Evolutionary conservation across 2,797 vertebrate species (phyloP).

Genomic region (Hypotaenidia philippensis): DNA sequence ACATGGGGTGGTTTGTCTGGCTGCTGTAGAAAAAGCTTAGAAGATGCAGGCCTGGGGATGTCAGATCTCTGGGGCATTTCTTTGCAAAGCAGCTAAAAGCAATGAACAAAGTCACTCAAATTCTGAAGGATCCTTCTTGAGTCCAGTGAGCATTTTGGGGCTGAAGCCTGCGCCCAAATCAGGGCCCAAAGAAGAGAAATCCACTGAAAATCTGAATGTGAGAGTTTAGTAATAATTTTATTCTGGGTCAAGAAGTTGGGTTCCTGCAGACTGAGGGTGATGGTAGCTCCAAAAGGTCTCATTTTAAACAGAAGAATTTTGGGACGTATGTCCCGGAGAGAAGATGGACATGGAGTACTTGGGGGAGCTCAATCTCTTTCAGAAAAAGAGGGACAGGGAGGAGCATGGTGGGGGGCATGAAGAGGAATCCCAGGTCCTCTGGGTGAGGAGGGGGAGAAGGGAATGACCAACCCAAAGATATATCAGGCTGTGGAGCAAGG

Average conservation of each 20-base stretch:
- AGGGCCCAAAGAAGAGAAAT: not conserved
- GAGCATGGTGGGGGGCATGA: rapidly evolving
- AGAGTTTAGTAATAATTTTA: not conserved
- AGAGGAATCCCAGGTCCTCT: not conserved
- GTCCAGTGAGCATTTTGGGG: not conserved
- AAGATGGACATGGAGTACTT: not conserved
- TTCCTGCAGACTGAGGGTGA: not conserved
- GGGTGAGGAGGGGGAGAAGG: not conserved
- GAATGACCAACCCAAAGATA: not conserved
- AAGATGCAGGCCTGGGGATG: not conserved
- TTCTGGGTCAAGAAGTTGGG: not conserved
- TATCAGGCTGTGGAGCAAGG: not conserved
- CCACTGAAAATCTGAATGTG: not conserved
- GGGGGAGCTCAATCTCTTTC: not conserved
- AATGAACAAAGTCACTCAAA: not conserved
- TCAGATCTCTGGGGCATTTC: not conserved
- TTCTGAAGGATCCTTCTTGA: not conserved
- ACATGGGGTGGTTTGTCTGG: not conserved
- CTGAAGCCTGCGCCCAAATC: not conserved
- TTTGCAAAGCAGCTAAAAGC: not conserved
- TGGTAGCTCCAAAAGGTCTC: not conserved
- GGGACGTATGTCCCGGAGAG: not conserved
- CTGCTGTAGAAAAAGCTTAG: not conserved
- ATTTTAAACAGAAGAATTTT: not conserved
- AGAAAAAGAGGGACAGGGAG: not conserved